phyloP scores from a whole-genome alignment of 2,797 vertebrate species.

The Morelia viridis region DNA sequence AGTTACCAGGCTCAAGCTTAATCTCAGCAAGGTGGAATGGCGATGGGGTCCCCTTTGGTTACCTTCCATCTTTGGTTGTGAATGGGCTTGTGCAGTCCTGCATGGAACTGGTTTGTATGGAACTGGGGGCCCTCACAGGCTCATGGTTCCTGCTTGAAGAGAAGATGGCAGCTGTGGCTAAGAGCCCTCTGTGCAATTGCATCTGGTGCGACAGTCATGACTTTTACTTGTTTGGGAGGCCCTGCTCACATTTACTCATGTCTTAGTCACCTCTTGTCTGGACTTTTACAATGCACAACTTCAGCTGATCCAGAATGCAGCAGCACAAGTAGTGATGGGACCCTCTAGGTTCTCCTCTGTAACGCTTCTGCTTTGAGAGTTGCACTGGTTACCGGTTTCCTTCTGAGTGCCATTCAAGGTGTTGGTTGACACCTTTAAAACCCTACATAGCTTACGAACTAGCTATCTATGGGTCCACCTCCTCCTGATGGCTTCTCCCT shows the following conservation, averaged over 20 bases:
- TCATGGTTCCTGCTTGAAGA: not conserved
- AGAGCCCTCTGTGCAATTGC: not conserved
- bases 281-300: not conserved
- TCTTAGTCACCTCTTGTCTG: not conserved
- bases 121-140: not conserved
- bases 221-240: not conserved
- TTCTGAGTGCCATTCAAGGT: not conserved
- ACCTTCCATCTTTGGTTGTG: not conserved
- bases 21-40: not conserved
- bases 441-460: not conserved
- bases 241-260: not conserved
- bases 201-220: not conserved
- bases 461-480: not conserved
- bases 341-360: not conserved
- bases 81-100: not conserved
- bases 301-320: not conserved
- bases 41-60: not conserved
- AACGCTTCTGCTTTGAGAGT: not conserved
- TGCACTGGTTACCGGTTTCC: not conserved
- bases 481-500: not conserved
- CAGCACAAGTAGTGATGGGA: not conserved
- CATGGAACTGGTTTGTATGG: not conserved
- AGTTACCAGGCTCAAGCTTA: not conserved
- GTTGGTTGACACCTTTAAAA: not conserved
- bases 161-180: not conserved